phyloP scores from a whole-genome alignment of 1,140 invertebrate species.

The Drosophila bipectinata region DNA sequence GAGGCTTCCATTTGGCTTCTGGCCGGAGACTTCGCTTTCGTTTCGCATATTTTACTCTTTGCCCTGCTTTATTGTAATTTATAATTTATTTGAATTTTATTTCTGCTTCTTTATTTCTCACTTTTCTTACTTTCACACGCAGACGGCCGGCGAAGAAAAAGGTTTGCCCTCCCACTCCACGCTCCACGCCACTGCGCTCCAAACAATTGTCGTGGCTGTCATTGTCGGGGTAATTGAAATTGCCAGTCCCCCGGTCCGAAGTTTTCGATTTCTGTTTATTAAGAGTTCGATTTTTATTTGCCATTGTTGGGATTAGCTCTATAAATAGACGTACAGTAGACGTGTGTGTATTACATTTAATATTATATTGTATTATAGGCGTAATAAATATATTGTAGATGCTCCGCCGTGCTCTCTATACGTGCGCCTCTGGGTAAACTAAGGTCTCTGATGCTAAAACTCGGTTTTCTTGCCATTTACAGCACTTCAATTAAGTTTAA shows the following conservation, averaged over 20 bases:
- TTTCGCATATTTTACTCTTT: conserved; percentile 71
- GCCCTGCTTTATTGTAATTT: conserved; percentile 56
- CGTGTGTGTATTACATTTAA: conserved; percentile 35
- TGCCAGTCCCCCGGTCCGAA: conserved; percentile 16
- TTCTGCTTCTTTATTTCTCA: conserved; percentile 28
- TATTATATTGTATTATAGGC: conserved; percentile 50
- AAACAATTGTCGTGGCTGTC: conserved; percentile 1
- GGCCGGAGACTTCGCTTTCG: conserved; percentile 70
- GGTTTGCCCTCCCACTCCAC: conserved; percentile 40
- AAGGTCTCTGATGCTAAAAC: conserved; percentile 12
- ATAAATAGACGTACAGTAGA: conserved; percentile 63
- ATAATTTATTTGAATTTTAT: conserved; percentile 67
- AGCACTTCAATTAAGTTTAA: conserved; percentile 26
- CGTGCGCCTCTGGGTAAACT: conserved; percentile 1
- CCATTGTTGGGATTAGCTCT: conserved; percentile 62
- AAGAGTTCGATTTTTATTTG: conserved; percentile 73
- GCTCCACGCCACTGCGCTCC: neutral
- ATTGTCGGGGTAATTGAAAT: conserved; percentile 64
- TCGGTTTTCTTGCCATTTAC: conserved; percentile 31
- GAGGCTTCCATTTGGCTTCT: conserved; percentile 51
- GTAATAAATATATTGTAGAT: conserved; percentile 70
- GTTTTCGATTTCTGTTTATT: conserved; percentile 55
- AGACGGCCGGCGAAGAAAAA: conserved; percentile 28
- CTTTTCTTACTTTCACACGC: conserved; percentile 68
- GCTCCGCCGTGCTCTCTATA: conserved; percentile 31